A percentile compares a stretch with the other conserved stretches of the same genome.
Evolutionary conservation across 2,797 vertebrate genomes (phyloP).

Genomic region (Morelia viridis): DNA sequence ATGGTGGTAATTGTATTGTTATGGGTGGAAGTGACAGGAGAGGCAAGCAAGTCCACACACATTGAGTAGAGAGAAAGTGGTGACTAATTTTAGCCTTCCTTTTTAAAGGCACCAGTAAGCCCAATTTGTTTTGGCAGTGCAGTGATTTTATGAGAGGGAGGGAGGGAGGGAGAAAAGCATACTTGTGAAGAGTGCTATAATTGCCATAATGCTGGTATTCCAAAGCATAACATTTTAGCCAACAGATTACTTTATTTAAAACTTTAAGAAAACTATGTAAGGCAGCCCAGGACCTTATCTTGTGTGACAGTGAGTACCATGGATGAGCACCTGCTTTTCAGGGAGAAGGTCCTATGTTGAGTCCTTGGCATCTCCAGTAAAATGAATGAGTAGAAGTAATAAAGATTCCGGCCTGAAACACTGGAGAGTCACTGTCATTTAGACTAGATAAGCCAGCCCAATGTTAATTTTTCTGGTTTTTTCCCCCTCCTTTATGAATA

Average conservation of each 20-base stretch:
- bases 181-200: too few species aligned
- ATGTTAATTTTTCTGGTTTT: background rate
- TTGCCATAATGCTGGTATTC: background rate
- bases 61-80: background rate
- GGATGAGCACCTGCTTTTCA: background rate
- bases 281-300: background rate
- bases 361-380: background rate
- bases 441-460: background rate
- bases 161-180: background rate
- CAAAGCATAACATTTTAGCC: background rate
- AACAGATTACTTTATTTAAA: background rate
- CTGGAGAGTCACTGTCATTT: background rate
- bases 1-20: constrained; percentile 25
- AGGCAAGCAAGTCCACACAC: background rate
- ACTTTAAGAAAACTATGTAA: background rate
- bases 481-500: constrained; percentile 56
- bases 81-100: background rate
- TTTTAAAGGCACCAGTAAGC: background rate
- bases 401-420: background rate
- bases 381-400: background rate
- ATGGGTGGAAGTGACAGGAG: background rate
- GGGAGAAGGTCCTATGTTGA: background rate
- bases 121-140: background rate
- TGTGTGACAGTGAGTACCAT: background rate
- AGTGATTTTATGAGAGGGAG: background rate